These are phyloP conservation scores for Catharus fuscescens DNA, from an alignment of 2,113 vertebrate species.

Conservation along the genomic window DNA sequence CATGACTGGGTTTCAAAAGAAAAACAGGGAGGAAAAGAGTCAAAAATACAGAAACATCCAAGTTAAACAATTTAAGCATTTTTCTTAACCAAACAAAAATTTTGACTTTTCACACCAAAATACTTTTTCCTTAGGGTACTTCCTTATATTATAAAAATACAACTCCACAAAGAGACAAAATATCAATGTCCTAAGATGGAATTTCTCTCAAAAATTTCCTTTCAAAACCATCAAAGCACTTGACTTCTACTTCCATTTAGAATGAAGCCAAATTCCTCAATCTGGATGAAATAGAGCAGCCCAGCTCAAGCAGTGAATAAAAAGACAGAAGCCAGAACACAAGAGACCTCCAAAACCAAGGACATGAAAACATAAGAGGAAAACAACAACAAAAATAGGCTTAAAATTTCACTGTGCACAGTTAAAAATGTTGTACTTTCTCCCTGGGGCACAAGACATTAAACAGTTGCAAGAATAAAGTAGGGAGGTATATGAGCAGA, in stretches of 20 bases:
- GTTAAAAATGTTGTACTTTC: background rate
- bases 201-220: background rate
- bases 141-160: background rate
- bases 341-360: slow-evolving; percentile 3
- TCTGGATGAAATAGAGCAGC: background rate
- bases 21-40: accelerated
- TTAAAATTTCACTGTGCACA: background rate
- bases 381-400: background rate
- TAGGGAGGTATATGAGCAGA: background rate
- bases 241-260: background rate
- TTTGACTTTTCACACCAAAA: background rate
- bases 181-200: background rate
- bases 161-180: background rate
- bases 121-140: background rate
- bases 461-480: background rate
- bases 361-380: background rate
- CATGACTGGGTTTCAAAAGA: background rate
- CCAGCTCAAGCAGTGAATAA: background rate
- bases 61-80: background rate
- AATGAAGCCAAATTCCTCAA: background rate
- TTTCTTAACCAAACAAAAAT: background rate
- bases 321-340: background rate
- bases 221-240: background rate
- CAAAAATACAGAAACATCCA: background rate
- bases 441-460: background rate